A percentile compares a stretch with the other conserved stretches of the same genome.
These are phyloP conservation scores for Cremastobaeus sp. DNA, from an alignment of 2,888 invertebrate species.

Conservation along the genomic window DNA sequence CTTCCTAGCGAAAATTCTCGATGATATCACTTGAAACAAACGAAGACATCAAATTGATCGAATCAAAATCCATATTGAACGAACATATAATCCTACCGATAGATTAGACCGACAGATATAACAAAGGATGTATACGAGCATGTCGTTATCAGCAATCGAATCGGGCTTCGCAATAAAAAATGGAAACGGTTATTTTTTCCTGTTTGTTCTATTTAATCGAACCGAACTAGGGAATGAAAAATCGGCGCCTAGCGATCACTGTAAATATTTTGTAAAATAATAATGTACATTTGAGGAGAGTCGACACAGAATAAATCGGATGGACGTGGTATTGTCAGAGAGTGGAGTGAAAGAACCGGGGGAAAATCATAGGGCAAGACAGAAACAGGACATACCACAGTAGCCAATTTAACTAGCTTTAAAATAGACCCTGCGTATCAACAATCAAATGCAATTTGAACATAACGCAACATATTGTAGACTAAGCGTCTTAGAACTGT, in stretches of 20 bases:
- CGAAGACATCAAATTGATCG: constrained; percentile 32
- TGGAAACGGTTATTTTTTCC: constrained; percentile 12
- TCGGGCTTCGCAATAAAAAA: constrained; percentile 18
- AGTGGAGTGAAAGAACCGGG: neutral
- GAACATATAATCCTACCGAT: constrained; percentile 3
- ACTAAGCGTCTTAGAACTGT: constrained; percentile 51
- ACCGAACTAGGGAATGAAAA: constrained; percentile 28
- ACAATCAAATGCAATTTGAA: constrained; percentile 66
- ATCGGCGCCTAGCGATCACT: constrained; percentile 50
- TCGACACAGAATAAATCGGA: constrained; percentile 51
- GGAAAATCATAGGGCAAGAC: neutral
- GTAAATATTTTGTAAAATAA: constrained; percentile 62
- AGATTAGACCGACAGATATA: too few relatives aligned
- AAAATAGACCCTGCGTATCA: constrained; percentile 65
- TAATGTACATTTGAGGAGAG: constrained; percentile 52
- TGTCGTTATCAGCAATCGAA: neutral
- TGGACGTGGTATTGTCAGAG: constrained; percentile 23
- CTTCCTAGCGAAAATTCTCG: constrained; percentile 21
- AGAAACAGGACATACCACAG: constrained; percentile 18
- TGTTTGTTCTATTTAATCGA: constrained; percentile 43
- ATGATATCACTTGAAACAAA: constrained; percentile 21
- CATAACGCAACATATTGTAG: constrained; percentile 59
- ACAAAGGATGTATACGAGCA: too few relatives aligned
- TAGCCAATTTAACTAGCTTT: constrained; percentile 58
- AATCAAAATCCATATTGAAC: constrained; percentile 31